Conservation (phyloP, 2,797 vertebrate species). For the Tolypeutes matacus region DNA sequence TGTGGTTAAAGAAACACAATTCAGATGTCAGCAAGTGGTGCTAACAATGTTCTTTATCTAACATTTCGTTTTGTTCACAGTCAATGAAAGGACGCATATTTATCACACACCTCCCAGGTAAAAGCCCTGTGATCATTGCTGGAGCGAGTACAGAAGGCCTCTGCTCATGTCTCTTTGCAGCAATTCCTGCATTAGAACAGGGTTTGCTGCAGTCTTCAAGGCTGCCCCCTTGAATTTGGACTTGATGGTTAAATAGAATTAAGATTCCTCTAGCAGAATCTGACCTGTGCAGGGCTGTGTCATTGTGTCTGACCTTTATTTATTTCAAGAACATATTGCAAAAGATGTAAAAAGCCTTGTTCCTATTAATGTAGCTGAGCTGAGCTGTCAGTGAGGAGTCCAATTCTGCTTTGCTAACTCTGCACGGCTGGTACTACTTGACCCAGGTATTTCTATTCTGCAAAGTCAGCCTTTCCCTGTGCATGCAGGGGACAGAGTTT, state of each 20-base stretch:
- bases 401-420: constrained; percentile 75
- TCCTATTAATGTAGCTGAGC: constrained; percentile 73
- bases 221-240: constrained; percentile 19
- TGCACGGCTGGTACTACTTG: constrained; percentile 75
- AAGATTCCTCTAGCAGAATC: constrained; percentile 30
- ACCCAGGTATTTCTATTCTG: constrained; percentile 81
- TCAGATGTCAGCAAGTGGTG: constrained; percentile 57
- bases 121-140: background rate
- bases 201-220: constrained; percentile 18
- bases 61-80: constrained; percentile 40
- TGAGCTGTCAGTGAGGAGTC: constrained; percentile 76
- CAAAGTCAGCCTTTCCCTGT: constrained; percentile 71
- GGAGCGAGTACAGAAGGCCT: background rate
- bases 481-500: background rate
- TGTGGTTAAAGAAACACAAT: constrained; percentile 58
- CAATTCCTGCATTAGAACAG: background rate
- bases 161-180: background rate
- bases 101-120: constrained; percentile 49
- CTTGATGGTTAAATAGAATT: constrained; percentile 56
- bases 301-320: constrained; percentile 72
- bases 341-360: constrained; percentile 73
- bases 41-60: constrained; percentile 56
- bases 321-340: constrained; percentile 67
- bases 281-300: constrained; percentile 50
- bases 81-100: constrained; percentile 48